These are phyloP conservation scores for Argyra leucocephala DNA, from an alignment of 2,888 invertebrate genomes.

Conservation along the genomic window DNA sequence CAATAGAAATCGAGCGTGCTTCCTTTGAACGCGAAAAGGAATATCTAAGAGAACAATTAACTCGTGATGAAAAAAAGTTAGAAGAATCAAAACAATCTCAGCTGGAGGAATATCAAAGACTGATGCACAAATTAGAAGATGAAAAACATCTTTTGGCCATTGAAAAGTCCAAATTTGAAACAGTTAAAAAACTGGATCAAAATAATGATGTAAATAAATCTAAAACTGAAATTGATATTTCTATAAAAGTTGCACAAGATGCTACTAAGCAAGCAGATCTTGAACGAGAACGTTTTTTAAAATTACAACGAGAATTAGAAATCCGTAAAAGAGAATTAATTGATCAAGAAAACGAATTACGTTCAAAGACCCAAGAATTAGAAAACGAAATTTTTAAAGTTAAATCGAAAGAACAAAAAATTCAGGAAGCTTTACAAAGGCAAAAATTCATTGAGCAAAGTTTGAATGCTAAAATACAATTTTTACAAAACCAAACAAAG, in stretches of 20 bases:
- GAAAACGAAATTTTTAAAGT: constrained; percentile 31
- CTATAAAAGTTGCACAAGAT: constrained; percentile 39
- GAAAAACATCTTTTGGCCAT: constrained; percentile 33
- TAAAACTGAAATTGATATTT: constrained; percentile 37
- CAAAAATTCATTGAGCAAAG: constrained; percentile 33
- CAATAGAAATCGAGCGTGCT: constrained; percentile 37
- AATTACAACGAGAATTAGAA: constrained; percentile 37
- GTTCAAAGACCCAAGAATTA: constrained; percentile 36
- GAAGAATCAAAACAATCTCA: constrained; percentile 38
- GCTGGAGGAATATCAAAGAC: constrained; percentile 33
- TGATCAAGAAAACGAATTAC: constrained; percentile 35
- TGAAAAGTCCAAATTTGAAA: constrained; percentile 36
- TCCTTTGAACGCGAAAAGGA: constrained; percentile 39
- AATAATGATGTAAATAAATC: constrained; percentile 29
- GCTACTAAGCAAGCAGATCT: constrained; percentile 38
- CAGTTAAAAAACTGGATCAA: constrained; percentile 30
- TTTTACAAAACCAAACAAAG: constrained; percentile 33
- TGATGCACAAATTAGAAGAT: constrained; percentile 34
- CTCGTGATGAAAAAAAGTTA: constrained; percentile 38
- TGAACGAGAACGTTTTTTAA: constrained; percentile 38
- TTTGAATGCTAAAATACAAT: constrained; percentile 34
- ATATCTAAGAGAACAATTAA: constrained; percentile 37
- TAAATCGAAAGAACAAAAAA: constrained; percentile 34
- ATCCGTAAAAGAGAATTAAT: constrained; percentile 35
- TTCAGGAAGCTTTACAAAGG: constrained; percentile 31